Percentiles rank a stretch among this genome's conserved stretches.
Evolutionary conservation across 1,140 invertebrate genomes (phyloP).

Genomic region (Parapsyche elsis): DNA sequence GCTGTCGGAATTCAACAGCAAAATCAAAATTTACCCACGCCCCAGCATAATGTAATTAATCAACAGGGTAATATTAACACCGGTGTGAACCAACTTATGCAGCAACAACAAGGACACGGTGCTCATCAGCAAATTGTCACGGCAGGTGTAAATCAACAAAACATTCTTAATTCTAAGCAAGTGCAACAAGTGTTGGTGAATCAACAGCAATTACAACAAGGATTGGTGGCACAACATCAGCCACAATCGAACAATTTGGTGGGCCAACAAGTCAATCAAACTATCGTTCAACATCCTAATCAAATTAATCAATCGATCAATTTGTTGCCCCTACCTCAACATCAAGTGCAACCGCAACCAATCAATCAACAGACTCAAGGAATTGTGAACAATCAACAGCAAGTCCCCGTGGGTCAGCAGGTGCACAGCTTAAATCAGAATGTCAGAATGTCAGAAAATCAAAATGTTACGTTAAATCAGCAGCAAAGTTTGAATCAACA

Average conservation of each 20-base stretch:
- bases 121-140: conserved; percentile 58
- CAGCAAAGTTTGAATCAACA: conserved; percentile 58
- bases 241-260: conserved; percentile 40
- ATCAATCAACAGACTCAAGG: conserved; percentile 61
- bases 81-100: conserved; percentile 40
- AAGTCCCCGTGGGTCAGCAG: conserved; percentile 33
- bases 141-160: conserved; percentile 54
- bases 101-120: conserved; percentile 59
- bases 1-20: conserved; percentile 26
- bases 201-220: conserved; percentile 49
- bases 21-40: conserved; percentile 7
- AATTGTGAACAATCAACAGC: conserved; percentile 61
- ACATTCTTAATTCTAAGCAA: conserved; percentile 47
- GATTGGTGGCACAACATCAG: conserved; percentile 11
- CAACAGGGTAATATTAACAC: conserved; percentile 58
- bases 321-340: conserved; percentile 56
- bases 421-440: conserved; percentile 41
- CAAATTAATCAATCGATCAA: conserved; percentile 41
- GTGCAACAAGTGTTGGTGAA: conserved; percentile 21
- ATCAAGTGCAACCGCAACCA: conserved; percentile 59
- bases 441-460: no score
- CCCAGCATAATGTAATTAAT: conserved; percentile 22
- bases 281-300: conserved; percentile 58
- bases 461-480: conserved; percentile 48
- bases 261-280: conserved; percentile 41